Evolutionary conservation across 2,888 invertebrate genomes (phyloP), one percentile per base, ranked within the genome.

Genomic region (Hoplodrina blanda): DNA sequence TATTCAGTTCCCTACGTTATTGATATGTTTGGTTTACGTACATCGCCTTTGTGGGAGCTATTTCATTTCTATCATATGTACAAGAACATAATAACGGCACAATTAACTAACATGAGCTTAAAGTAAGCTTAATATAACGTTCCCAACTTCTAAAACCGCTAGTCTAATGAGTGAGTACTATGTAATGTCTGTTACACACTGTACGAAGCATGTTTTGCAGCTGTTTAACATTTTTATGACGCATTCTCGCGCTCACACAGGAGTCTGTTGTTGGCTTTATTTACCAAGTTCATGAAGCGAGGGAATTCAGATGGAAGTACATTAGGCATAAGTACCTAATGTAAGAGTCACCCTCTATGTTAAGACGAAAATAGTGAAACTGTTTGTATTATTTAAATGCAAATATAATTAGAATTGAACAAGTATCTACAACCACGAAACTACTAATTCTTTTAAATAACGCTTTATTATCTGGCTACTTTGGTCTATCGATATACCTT

Each of bases 211-310:
- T 52, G 71, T 46, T 70, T 50, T 49, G 33, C 49, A 72, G 49
- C 73, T 73, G 44, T 72, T 78, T 78, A 72, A 60, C 78, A 73
- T 73, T 73, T 78, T 73, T 55, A 73, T 37, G 33, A 30, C 53
- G 0, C 49, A 50, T 73, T 20, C n/a, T 25, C 78, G 44, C 55
- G 49, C 61, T 78, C 49, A n/a, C 46, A 44, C 25, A 33, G 17
- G 11, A 71, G 73, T 78, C n/a, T 55, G 73, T 72, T 49, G 20
- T 5, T 25, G 17, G 19, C 19, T 78, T 78, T 78, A 78, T 55
- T 44, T 44, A 72, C 4, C 13, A 78, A 77, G 44, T 72, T 56
- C 70, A 56, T 37, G 25, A 25, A 56, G 55, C 55, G 33, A 17
- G 50, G 55, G 49, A 33, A 33, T 41, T 54, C 68, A 50, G n/a